Evolutionary conservation across 2,888 invertebrate species (phyloP), one percentile per base, ranked within the genome.

Genomic region (Chrysodeixis includens): DNA sequence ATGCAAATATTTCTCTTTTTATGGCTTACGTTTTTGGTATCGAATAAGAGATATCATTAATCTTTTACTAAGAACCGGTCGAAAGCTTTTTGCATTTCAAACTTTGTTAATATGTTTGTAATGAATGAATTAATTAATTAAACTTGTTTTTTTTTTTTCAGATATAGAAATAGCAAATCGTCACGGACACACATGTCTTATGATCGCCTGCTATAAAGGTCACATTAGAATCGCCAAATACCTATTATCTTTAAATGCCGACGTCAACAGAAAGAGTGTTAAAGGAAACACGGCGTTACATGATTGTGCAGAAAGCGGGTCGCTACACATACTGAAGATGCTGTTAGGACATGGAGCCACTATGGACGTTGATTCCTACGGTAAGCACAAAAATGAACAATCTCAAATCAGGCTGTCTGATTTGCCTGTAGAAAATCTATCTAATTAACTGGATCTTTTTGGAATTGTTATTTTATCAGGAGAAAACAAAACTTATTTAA

Each of bases 171-270:
- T 99, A 88, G 98, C 99, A 22, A 99, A 99, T 90, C 96, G 98
- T 72, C 98, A 98, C 90, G 98, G 98, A 0, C 99, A 99, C 94
- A 99, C 99, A 14, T 99, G 99, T 88, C 96, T 99, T 35, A 99
- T 99, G 99, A 99, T 99, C 71, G 98, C 99, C 55, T 99, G 99
- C 92, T 99, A 98, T 94, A 99, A 99, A 91, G 98, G 99, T 62
- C 99, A 99, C 93, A 97, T 97, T 78, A 96, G 97, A 86, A 99
- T 99, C 88, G 99, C 98, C 60, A 97, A 97, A 86, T 99, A 97
- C 94, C 96, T 99, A 62, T 96, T 99, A 10, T 96, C 97, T 16
- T 93, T 98, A 54, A 98, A 98, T 84, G 99, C 99, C 1, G 97
- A 98, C 88, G 98, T 99, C 1, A 99, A 99, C 92, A 96, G 99